Evolutionary conservation across 2,888 invertebrate species (phyloP).

Genomic region (Oxytorus armatus): DNA sequence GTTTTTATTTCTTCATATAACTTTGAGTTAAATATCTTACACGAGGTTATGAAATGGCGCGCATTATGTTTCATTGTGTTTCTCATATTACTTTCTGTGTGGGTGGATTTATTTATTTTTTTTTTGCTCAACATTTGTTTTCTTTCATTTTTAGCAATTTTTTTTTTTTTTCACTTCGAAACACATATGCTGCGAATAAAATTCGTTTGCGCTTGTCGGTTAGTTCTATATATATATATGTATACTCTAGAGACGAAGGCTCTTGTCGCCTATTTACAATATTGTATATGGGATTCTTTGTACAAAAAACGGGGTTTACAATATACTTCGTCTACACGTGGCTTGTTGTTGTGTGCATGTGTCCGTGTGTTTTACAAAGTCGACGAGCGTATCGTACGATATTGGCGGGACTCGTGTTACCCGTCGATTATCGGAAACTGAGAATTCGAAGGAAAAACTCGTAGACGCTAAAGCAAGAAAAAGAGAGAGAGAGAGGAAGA

Average conservation of each 20-base stretch:
- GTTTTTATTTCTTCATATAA: constrained; percentile 73
- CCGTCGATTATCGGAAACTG: constrained; percentile 65
- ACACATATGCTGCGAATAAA: constrained; percentile 72
- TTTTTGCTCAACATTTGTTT: constrained; percentile 3
- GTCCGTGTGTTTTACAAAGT: constrained; percentile 40
- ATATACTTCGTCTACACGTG: not conserved
- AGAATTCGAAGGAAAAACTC: constrained; percentile 50
- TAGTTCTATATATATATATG: constrained; percentile 32
- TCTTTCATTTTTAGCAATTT: constrained; percentile 53
- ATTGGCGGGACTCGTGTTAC: constrained; percentile 59
- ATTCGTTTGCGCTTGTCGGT: constrained; percentile 72
- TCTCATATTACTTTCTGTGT: constrained; percentile 19
- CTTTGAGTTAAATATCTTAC: constrained; percentile 69
- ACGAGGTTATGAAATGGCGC: constrained; percentile 58
- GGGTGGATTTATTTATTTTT: constrained; percentile 32
- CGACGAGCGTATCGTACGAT: constrained; percentile 50
- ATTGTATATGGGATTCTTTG: constrained; percentile 72
- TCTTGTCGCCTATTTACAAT: constrained; percentile 79
- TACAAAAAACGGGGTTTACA: constrained; percentile 68
- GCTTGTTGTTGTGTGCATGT: constrained; percentile 6
- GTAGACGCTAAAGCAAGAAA: constrained; percentile 34
- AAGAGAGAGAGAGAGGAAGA: constrained; percentile 11
- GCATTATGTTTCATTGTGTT: constrained; percentile 37
- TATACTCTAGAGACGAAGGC: constrained; percentile 72
- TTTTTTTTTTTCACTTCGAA: constrained; percentile 10